A percentile compares a stretch with the other conserved stretches of the same genome.
Evolutionary conservation across 2,797 vertebrate species (phyloP).

Genomic region (Cheirogaleus major): DNA sequence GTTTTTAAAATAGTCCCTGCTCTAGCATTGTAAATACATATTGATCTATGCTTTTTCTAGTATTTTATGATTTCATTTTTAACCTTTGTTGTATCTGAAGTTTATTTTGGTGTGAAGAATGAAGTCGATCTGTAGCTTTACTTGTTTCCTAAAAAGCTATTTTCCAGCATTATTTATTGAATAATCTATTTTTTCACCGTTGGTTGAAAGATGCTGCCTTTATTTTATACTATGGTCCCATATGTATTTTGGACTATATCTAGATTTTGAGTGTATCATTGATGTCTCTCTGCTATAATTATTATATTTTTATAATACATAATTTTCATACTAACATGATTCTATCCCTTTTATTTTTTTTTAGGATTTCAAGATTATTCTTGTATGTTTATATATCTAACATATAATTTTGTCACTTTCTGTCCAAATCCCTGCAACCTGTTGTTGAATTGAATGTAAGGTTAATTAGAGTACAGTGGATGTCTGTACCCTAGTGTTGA

Average conservation of each 20-base stretch:
- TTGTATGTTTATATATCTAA: background rate
- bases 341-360: background rate
- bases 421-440: background rate
- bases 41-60: background rate
- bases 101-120: background rate
- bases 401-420: slow-evolving; percentile 9
- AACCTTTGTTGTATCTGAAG: slow-evolving; percentile 38
- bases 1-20: background rate
- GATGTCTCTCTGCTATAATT: background rate
- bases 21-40: background rate
- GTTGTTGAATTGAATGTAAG: slow-evolving; percentile 11
- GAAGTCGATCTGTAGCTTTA: background rate
- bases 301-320: background rate
- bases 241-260: background rate
- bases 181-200: background rate
- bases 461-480: background rate
- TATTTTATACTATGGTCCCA: background rate
- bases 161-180: background rate
- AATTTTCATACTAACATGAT: background rate
- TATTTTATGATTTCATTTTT: background rate
- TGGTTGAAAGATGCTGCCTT: background rate
- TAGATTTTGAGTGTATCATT: background rate
- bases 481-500: background rate
- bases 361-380: background rate
- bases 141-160: background rate